These are phyloP conservation scores for Patella pellucida DNA, from an alignment of 2,888 invertebrate genomes.

Conservation along the genomic window DNA sequence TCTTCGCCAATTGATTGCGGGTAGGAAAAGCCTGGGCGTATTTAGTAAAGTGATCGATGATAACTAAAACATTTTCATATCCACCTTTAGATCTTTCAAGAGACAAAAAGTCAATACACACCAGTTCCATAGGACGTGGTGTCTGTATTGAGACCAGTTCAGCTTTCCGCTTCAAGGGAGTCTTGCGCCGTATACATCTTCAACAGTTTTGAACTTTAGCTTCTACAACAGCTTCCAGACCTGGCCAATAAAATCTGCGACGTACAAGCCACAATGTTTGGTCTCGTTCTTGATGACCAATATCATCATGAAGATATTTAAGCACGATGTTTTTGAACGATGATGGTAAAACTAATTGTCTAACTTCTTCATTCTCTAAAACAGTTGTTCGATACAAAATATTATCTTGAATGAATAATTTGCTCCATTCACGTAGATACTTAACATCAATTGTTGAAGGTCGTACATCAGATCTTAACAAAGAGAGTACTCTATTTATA, in stretches of 20 bases:
- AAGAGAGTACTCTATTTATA: neutral
- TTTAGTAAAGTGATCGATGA: slow-evolving; percentile 29
- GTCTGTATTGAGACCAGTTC: slow-evolving; percentile 27
- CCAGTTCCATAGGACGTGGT: slow-evolving; percentile 36
- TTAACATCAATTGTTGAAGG: too few species aligned
- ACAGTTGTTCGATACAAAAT: neutral
- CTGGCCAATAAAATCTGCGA: neutral
- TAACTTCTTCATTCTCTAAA: neutral
- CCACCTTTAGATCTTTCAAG: slow-evolving; percentile 27
- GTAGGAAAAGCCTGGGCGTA: slow-evolving; percentile 30
- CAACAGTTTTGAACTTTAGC: neutral
- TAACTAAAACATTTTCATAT: slow-evolving; percentile 19
- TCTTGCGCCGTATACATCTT: neutral
- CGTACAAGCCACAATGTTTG: neutral
- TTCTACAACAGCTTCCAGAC: neutral
- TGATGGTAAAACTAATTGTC: neutral
- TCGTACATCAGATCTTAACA: too few species aligned
- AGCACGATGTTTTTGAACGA: neutral
- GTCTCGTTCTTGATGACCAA: neutral
- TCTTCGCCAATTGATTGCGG: slow-evolving; percentile 30
- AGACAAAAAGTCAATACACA: slow-evolving; percentile 37
- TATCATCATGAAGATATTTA: neutral
- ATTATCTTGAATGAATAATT: neutral
- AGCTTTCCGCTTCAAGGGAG: neutral
- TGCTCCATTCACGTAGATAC: neutral